Evolutionary conservation across 53 echinoderm and acorn worm genomes (phyloP).

Genomic region (Actinopyga echinites): DNA sequence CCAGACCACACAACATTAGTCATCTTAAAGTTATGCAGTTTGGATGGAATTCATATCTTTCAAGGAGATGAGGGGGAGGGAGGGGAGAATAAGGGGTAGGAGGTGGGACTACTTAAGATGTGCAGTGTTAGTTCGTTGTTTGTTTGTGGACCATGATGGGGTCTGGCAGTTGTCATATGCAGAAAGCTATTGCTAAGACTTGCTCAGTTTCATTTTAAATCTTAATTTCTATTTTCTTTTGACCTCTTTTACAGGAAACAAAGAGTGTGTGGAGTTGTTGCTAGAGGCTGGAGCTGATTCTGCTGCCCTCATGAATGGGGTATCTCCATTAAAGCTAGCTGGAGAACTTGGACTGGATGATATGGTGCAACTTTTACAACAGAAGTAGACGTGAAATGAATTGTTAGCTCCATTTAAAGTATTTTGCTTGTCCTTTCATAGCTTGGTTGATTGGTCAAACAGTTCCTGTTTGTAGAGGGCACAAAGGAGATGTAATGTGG

Average conservation of each 20-base stretch:
- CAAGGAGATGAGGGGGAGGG: no score
- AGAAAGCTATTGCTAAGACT: background rate
- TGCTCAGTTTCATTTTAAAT: no score
- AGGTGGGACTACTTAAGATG: no score
- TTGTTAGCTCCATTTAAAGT: no score
- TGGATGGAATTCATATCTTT: no score
- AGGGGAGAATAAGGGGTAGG: no score
- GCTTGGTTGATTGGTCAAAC: background rate
- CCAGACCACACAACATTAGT: no score
- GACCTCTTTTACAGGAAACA: slow-evolving; percentile 60
- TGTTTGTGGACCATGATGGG: no score
- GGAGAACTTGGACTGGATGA: slow-evolving; percentile 75
- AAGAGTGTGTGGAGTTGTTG: slow-evolving; percentile 62
- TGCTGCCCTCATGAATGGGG: slow-evolving; percentile 74
- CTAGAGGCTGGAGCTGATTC: slow-evolving; percentile 74
- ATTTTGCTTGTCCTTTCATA: no score
- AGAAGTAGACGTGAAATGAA: background rate
- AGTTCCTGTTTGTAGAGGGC: background rate
- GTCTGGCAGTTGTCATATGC: no score
- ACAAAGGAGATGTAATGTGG: background rate
- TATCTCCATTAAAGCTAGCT: slow-evolving; percentile 77
- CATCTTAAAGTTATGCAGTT: no score
- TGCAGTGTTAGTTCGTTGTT: no score
- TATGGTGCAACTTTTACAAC: slow-evolving; percentile 38
- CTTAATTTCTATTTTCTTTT: background rate